Base-by-base conservation (phyloP, 1,140 invertebrate genomes). In the Holotrichia oblita region DNA sequence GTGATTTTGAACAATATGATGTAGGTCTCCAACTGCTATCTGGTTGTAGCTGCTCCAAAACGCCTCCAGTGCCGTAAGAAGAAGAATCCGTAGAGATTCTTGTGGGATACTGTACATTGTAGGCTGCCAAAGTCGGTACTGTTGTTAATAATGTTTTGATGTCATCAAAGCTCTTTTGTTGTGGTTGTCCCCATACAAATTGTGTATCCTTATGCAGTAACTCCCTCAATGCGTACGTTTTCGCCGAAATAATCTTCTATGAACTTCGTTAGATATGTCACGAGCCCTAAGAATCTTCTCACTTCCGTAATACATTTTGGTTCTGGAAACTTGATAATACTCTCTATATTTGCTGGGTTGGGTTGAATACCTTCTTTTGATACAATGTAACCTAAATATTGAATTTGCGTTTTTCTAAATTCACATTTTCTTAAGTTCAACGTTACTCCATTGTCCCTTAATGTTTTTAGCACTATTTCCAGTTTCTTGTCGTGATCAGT, bases 251-350 rank as follows among this genome's bases (percentile, higher is more conserved):
- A 17, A 72, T 78, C 72, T 64, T 76, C 77, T 17, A 87, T 79
- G 75, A 85, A 88, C 42, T 81, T 78, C 17, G 73, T 73, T 48
- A 87, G 88, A 79, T 85, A 85, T 41, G 83, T 85, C 0, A 85
- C 73, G 34, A 88, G 48, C 6, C 85, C 86, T 0, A 88, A 72
- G 69, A 85, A 88, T 24, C 48, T 44, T 64, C 81, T 27, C 4
- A 88, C 40, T 77, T 85, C 77, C 17, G 17, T 40, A 14, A 83
- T 55, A 55, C 84, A 83, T 20, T 24, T 78, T 34, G 86, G 82
- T 59, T 14, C 41, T n/a, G 80, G 80, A 59, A 82, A 78, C 3
- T 84, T 81, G 3, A 24, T 27, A 20, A 88, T 85, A 2, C 82
- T 81, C 10, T 80, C n/a, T 2, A 83, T 55, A 81, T 83, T 85